phyloP scores from a whole-genome alignment of 2,888 invertebrate species.

The Cheilosia variabilis region DNA sequence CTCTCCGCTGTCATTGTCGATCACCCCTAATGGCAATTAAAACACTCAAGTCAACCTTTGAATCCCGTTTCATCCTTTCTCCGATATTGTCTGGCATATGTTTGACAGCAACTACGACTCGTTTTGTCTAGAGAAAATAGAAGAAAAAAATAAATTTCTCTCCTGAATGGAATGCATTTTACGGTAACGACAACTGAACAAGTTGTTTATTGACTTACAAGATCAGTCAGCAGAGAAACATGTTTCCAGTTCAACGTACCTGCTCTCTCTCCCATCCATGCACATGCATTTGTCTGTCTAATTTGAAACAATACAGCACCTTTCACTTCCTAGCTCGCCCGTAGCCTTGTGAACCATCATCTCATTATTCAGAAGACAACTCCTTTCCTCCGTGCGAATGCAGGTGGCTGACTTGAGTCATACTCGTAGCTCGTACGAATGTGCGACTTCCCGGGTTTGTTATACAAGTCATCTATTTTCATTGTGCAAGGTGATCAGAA shows the following conservation, averaged over 20 bases:
- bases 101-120: not conserved
- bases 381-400: not conserved
- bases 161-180: conserved; percentile 3
- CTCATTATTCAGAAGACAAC: conserved; percentile 7
- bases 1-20: not conserved
- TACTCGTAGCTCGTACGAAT: not conserved
- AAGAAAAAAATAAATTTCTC: conserved; percentile 34
- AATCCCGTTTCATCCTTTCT: not conserved
- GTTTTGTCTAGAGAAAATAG: not conserved
- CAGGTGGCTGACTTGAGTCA: conserved; percentile 26
- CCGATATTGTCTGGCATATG: not conserved
- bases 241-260: conserved; percentile 59
- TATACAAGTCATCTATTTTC: conserved; percentile 56
- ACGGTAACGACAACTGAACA: conserved; percentile 23
- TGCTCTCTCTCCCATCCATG: conserved; percentile 13
- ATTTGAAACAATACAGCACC: conserved; percentile 50
- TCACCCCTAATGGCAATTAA: not conserved
- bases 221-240: conserved; percentile 37
- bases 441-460: conserved; percentile 30
- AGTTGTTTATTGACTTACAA: conserved; percentile 44
- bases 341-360: conserved; percentile 12
- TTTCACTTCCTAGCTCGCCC: conserved; percentile 53
- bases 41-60: not conserved
- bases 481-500: conserved; percentile 71
- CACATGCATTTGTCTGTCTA: not conserved